A percentile compares a stretch with the other conserved stretches of the same genome.
phyloP scores from a whole-genome alignment of 1,140 invertebrate species.

The Drosophila quadrilineata region DNA sequence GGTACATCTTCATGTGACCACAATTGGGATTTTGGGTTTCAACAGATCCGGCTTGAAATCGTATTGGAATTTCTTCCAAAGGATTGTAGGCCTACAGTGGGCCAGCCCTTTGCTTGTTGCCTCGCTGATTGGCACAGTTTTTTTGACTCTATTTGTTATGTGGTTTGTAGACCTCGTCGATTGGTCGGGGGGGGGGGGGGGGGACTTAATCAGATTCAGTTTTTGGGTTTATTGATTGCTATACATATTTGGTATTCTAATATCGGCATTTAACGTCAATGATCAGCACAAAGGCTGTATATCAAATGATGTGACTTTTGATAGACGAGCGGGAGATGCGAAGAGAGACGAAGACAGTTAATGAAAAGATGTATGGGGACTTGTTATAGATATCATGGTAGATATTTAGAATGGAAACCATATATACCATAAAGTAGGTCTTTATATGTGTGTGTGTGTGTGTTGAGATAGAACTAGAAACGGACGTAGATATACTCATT shows the following conservation, averaged over 20 bases:
- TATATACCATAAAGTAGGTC: too few species aligned
- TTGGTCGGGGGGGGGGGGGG: too few species aligned
- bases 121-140: constrained; percentile 32
- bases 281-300: constrained; percentile 18
- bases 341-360: neutral
- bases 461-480: neutral
- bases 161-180: too few species aligned
- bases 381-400: neutral
- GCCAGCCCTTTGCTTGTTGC: constrained; percentile 33
- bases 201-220: too few species aligned
- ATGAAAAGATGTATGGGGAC: constrained; percentile 7
- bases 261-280: constrained; percentile 56
- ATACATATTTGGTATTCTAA: constrained; percentile 46
- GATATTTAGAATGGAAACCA: neutral
- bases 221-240: too few species aligned
- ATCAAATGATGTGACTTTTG: too few species aligned
- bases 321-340: too few species aligned
- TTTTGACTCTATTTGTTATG: neutral
- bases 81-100: too few species aligned
- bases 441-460: too few species aligned
- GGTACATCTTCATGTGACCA: constrained; percentile 8
- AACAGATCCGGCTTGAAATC: constrained; percentile 33
- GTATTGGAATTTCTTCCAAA: too few species aligned
- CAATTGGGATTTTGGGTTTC: constrained; percentile 7
- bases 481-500: too few species aligned